Conservation (phyloP, 2,888 invertebrate genomes). For the Dexiosoma caninum region DNA sequence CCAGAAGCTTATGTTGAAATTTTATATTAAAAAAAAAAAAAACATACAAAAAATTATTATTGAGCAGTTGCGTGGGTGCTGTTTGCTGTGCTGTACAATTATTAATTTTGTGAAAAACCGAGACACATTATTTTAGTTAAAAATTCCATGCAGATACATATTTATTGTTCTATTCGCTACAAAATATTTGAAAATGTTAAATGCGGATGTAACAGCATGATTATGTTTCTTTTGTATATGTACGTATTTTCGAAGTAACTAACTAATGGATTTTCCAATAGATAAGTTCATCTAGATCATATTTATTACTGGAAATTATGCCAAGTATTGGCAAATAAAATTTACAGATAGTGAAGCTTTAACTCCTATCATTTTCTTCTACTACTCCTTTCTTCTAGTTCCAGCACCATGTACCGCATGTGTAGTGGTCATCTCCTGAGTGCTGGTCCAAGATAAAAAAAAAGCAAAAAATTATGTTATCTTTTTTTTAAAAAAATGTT, state of each 20-base stretch:
- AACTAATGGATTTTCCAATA: neutral
- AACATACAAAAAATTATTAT: neutral
- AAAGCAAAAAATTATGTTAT: too few relatives aligned
- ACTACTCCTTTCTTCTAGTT: too few relatives aligned
- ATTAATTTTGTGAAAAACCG: slow-evolving; percentile 15
- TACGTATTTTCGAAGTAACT: too few relatives aligned
- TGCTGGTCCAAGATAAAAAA: too few relatives aligned
- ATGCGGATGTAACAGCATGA: neutral
- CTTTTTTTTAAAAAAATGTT: too few relatives aligned
- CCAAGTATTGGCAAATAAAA: neutral
- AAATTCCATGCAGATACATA: slow-evolving; percentile 9
- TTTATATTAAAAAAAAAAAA: neutral
- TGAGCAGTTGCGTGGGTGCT: slow-evolving; percentile 31
- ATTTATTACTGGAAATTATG: neutral
- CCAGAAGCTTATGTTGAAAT: slow-evolving; percentile 54
- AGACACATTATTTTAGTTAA: slow-evolving; percentile 6
- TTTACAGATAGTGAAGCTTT: too few relatives aligned
- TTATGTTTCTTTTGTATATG: neutral
- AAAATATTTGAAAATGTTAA: slow-evolving; percentile 4
- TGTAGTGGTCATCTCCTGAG: too few relatives aligned
- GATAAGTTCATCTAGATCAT: neutral
- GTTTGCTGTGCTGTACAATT: neutral
- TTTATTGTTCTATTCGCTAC: neutral
- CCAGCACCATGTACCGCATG: too few relatives aligned
- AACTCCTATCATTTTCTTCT: too few relatives aligned